Evolutionary conservation across 2,113 vertebrate genomes (phyloP).

Genomic region (Actenoides lindsayi): DNA sequence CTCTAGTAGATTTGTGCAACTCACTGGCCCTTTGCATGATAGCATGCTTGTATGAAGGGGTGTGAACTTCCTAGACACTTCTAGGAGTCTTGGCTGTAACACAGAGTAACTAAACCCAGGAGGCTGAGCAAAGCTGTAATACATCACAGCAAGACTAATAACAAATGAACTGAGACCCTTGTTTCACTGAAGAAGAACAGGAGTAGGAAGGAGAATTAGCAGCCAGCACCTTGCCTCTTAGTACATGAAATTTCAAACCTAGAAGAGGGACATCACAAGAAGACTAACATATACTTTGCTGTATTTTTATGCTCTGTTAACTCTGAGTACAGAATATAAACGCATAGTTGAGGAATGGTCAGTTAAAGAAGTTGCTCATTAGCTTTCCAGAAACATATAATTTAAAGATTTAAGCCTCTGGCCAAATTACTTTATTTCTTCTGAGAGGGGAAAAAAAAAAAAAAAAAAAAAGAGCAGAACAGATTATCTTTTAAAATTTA

Average conservation of each 20-base stretch:
- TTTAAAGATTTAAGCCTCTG: neutral
- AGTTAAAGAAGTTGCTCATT: neutral
- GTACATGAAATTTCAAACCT: neutral
- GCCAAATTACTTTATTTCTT: neutral
- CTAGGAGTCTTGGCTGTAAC: neutral
- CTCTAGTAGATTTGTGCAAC: neutral
- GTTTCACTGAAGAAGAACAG: neutral
- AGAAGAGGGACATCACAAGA: neutral
- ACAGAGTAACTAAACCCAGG: neutral
- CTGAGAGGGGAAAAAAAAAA: neutral
- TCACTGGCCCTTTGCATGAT: neutral
- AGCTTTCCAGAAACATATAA: neutral
- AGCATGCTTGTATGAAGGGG: neutral
- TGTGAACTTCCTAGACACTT: neutral
- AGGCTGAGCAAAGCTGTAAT: neutral
- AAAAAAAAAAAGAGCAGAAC: neutral
- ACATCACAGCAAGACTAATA: neutral
- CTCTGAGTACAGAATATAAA: neutral
- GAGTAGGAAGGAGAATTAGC: neutral
- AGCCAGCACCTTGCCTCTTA: neutral
- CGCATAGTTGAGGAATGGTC: accelerated
- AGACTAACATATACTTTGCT: neutral
- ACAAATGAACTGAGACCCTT: neutral
- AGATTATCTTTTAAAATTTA: neutral
- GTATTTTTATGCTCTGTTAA: neutral